Evolutionary conservation across 2,113 vertebrate genomes (phyloP).

Genomic region (Limanda limanda): DNA sequence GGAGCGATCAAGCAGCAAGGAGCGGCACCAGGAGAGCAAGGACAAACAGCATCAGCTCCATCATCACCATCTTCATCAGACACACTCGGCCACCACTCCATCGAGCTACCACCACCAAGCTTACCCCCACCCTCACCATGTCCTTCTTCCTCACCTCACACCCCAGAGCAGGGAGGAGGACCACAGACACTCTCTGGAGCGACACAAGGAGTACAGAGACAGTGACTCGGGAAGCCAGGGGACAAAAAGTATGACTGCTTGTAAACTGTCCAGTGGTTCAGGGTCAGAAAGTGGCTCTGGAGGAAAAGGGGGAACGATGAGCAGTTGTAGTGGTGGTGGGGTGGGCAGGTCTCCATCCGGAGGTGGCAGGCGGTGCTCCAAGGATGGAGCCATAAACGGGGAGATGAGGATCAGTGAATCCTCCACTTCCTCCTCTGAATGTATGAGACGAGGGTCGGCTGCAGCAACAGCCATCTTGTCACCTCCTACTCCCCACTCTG

Average conservation of each 20-base stretch:
- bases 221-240: conserved; percentile 61
- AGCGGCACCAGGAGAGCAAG: conserved; percentile 81
- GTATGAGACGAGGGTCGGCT: conserved; percentile 86
- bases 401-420: conserved; percentile 87
- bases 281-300: conserved; percentile 72
- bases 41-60: conserved; percentile 79
- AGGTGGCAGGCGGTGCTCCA: conserved; percentile 85
- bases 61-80: conserved; percentile 61
- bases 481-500: conserved; percentile 81
- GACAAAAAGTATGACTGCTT: conserved; percentile 87
- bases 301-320: conserved; percentile 71
- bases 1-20: conserved; percentile 84
- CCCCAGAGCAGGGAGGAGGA: conserved; percentile 82
- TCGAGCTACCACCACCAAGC: conserved; percentile 70
- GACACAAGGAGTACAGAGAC: conserved; percentile 89
- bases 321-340: conserved; percentile 56
- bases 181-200: conserved; percentile 78
- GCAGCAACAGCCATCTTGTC: conserved; percentile 77
- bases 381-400: conserved; percentile 72
- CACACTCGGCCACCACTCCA: conserved; percentile 38
- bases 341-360: conserved; percentile 51
- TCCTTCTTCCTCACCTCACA: conserved; percentile 70
- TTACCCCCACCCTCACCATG: conserved; percentile 69
- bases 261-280: conserved; percentile 81
- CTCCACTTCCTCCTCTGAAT: conserved; percentile 84